Percentiles rank a stretch among this genome's conserved stretches.
Conservation (phyloP, 1,140 invertebrate species). For the Macrobrachium rosenbergii region DNA sequence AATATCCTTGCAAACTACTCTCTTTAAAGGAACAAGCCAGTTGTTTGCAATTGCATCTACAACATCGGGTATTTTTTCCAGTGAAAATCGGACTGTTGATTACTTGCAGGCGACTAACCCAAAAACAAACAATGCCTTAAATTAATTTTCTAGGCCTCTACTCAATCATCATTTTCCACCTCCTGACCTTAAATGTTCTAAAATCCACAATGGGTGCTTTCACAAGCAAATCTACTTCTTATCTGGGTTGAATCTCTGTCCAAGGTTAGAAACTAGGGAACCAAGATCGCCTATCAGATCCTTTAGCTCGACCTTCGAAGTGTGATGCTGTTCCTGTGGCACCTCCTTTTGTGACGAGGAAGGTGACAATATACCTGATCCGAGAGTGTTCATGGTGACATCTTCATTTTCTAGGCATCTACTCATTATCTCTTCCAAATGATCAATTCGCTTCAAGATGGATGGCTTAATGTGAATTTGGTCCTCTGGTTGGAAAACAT, state of each 20-base stretch:
- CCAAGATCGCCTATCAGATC: constrained; percentile 25
- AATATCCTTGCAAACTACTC: too few relatives aligned
- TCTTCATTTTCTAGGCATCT: constrained; percentile 29
- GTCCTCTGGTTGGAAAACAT: not conserved
- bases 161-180: too few relatives aligned
- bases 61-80: too few relatives aligned
- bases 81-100: too few relatives aligned
- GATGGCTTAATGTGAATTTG: constrained; percentile 29
- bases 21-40: too few relatives aligned
- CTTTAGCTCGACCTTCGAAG: constrained; percentile 17
- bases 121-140: too few relatives aligned
- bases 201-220: too few relatives aligned
- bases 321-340: not conserved
- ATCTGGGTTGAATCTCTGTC: constrained; percentile 28
- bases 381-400: constrained; percentile 26
- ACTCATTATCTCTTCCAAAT: constrained; percentile 28
- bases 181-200: not conserved
- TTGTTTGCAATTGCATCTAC: too few relatives aligned
- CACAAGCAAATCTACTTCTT: not conserved
- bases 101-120: too few relatives aligned
- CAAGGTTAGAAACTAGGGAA: not conserved
- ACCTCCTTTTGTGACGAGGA: not conserved
- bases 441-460: constrained; percentile 19
- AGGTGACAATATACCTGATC: not conserved
- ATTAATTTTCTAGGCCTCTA: too few relatives aligned